A percentile compares a stretch with the other conserved stretches of the same genome.
Conservation (phyloP, 2,113 vertebrate species). For the Otocyon megalotis region DNA sequence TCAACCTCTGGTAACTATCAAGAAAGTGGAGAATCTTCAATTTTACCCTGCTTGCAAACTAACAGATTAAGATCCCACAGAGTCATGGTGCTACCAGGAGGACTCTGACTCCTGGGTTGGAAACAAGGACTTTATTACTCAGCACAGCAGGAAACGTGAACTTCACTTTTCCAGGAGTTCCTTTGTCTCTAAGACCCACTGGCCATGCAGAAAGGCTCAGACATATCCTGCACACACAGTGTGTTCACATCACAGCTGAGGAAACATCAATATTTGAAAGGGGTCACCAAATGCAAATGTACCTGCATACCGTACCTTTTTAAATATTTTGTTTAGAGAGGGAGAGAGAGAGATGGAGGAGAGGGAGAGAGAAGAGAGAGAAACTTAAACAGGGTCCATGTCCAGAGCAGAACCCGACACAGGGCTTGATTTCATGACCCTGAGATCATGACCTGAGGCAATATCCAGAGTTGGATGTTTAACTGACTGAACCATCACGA, state of each 20-base stretch:
- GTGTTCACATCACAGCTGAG: not conserved
- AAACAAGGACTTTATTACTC: not conserved
- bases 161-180: not conserved
- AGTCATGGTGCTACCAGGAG: not conserved
- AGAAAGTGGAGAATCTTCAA: not conserved
- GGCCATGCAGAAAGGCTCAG: not conserved
- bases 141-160: not conserved
- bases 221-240: not conserved
- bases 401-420: not conserved
- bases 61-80: not conserved
- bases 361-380: not conserved
- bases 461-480: not conserved
- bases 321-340: not conserved
- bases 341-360: not conserved
- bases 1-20: not conserved
- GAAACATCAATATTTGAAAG: not conserved
- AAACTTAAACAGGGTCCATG: not conserved
- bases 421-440: not conserved
- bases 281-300: not conserved
- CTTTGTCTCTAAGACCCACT: not conserved
- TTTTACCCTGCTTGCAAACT: not conserved
- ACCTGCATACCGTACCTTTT: not conserved
- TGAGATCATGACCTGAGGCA: not conserved
- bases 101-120: not conserved
- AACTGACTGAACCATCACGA: not conserved